phyloP scores from a whole-genome alignment of 2,113 vertebrate genomes.

The Entomyzon cyanotis region DNA sequence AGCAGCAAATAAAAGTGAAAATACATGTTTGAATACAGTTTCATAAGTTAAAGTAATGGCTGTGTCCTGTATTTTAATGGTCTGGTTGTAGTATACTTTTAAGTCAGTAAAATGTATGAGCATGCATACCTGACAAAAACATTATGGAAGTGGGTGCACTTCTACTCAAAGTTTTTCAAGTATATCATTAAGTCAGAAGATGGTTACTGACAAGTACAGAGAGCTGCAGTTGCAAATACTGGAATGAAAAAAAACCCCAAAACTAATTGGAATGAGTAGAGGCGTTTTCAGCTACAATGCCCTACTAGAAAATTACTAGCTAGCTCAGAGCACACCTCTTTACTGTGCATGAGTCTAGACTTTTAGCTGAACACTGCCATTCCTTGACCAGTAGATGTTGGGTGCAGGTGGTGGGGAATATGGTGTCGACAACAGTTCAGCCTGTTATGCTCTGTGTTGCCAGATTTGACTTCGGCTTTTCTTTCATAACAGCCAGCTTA shows the following conservation, averaged over 20 bases:
- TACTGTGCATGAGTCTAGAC: not conserved
- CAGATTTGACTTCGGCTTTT: not conserved
- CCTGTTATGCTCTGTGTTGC: not conserved
- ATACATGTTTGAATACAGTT: not conserved
- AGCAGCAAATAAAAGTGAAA: not conserved
- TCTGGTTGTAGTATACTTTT: not conserved
- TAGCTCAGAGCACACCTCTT: not conserved
- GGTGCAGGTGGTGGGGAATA: not conserved
- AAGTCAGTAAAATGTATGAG: not conserved
- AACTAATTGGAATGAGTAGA: not conserved
- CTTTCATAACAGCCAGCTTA: not conserved
- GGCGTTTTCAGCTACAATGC: not conserved
- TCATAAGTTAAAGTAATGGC: not conserved
- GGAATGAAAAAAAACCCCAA: not conserved
- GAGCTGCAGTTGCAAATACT: not conserved
- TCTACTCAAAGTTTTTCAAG: not conserved
- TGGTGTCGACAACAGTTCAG: fast-evolving
- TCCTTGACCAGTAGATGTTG: not conserved
- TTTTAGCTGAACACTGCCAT: not conserved
- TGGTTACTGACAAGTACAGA: not conserved
- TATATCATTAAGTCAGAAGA: not conserved
- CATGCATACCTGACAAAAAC: not conserved
- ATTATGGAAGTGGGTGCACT: not conserved
- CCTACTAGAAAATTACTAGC: not conserved
- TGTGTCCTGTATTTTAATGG: not conserved